These are phyloP conservation scores for Drosophila kokeensis DNA, from an alignment of 2,888 invertebrate species.

Conservation along the genomic window DNA sequence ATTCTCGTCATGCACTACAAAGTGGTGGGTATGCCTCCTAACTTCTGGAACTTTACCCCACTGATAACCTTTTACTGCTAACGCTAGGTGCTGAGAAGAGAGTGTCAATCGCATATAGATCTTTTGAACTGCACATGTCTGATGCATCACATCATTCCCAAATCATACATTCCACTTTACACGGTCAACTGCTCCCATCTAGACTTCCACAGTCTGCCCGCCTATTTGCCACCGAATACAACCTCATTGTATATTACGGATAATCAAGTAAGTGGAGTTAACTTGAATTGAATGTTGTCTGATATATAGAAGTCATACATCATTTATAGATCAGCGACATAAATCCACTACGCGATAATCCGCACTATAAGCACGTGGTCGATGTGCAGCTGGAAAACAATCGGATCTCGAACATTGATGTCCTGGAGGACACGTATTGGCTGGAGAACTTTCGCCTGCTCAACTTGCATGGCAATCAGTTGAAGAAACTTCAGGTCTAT, in stretches of 20 bases:
- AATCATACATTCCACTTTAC: conserved; percentile 82
- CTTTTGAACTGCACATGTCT: conserved; percentile 83
- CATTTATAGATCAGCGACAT: conserved; percentile 88
- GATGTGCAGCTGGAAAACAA: conserved; percentile 93
- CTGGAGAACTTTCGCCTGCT: conserved; percentile 91
- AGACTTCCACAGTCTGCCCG: conserved; percentile 80
- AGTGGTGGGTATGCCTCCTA: conserved; percentile 63
- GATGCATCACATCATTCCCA: conserved; percentile 83
- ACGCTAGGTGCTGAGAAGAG: conserved; percentile 42
- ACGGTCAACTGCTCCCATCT: conserved; percentile 84
- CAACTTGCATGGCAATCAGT: conserved; percentile 90
- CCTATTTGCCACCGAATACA: conserved; percentile 83
- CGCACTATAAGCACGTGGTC: conserved; percentile 88
- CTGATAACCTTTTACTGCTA: neutral
- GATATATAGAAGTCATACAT: neutral
- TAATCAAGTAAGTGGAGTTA: conserved; percentile 74
- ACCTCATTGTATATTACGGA: conserved; percentile 82
- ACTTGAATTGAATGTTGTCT: too few species aligned
- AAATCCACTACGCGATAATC: conserved; percentile 89
- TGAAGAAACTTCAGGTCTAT: conserved; percentile 92
- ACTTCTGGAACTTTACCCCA: neutral
- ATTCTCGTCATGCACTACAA: conserved; percentile 83
- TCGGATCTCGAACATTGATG: conserved; percentile 88
- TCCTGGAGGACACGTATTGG: conserved; percentile 92
- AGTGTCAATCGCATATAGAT: conserved; percentile 82